phyloP scores from a whole-genome alignment of 2,797 vertebrate genomes.

The Girardinus metallicus region DNA sequence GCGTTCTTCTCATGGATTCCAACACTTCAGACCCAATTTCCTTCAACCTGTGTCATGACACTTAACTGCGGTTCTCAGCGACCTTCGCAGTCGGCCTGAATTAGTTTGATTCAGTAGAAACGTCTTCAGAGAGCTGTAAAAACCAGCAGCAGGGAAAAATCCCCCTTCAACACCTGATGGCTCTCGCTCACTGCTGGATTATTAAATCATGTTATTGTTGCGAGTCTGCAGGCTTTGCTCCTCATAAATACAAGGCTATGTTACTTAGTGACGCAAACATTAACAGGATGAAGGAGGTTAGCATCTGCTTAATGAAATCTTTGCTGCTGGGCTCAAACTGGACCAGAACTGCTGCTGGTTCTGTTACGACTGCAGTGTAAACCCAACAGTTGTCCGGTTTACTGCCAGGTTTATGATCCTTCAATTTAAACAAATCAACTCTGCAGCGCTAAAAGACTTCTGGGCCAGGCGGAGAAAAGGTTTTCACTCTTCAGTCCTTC shows the following conservation, averaged over 20 bases:
- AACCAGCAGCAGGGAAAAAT: constrained; percentile 2
- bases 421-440: background rate
- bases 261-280: background rate
- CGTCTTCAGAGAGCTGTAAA: constrained; percentile 28
- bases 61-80: constrained; percentile 34
- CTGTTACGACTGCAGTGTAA: background rate
- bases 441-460: no score
- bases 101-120: constrained; percentile 38
- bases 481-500: no score
- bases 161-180: constrained; percentile 19
- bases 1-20: constrained; percentile 17
- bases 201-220: background rate
- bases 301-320: background rate
- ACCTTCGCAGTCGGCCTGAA: constrained; percentile 15
- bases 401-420: background rate
- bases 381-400: background rate
- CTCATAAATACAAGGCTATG: background rate
- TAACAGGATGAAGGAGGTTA: background rate
- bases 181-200: background rate
- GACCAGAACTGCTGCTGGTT: background rate
- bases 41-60: constrained; percentile 18
- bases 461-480: no score
- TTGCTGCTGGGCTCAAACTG: background rate
- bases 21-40: constrained; percentile 15
- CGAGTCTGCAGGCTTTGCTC: background rate